phyloP scores from a whole-genome alignment of 2,797 vertebrate species.

The Onychomys torridus region DNA sequence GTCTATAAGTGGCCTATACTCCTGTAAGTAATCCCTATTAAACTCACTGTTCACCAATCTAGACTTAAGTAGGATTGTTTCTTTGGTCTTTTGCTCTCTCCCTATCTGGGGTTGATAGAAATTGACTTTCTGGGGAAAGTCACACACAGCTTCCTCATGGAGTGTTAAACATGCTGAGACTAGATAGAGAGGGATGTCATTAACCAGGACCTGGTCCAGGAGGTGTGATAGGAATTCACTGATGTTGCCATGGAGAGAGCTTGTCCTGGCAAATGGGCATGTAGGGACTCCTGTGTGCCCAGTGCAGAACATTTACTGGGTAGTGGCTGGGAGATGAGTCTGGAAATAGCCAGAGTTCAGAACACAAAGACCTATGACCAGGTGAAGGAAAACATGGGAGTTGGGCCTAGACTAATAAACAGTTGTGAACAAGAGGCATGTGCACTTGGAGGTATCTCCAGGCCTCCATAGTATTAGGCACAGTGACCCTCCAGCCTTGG shows the following conservation, averaged over 20 bases:
- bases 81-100: background rate
- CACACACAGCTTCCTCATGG: background rate
- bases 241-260: background rate
- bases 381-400: background rate
- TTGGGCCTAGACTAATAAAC: fast-evolving
- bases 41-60: background rate
- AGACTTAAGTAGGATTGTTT: background rate
- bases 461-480: background rate
- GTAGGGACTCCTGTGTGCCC: background rate
- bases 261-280: too few relatives aligned
- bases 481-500: background rate
- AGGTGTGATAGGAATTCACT: background rate
- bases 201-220: background rate
- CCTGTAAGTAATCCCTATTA: background rate
- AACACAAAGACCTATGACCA: fast-evolving
- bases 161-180: background rate
- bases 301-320: fast-evolving
- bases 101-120: background rate
- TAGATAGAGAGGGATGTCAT: background rate
- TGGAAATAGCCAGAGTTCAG: too few relatives aligned
- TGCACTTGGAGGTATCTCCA: fast-evolving
- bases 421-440: fast-evolving
- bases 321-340: background rate
- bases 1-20: background rate
- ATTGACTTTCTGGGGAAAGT: background rate